These are phyloP conservation scores for Drosophila rellima DNA, from an alignment of 2,888 invertebrate genomes.

Conservation along the genomic window DNA sequence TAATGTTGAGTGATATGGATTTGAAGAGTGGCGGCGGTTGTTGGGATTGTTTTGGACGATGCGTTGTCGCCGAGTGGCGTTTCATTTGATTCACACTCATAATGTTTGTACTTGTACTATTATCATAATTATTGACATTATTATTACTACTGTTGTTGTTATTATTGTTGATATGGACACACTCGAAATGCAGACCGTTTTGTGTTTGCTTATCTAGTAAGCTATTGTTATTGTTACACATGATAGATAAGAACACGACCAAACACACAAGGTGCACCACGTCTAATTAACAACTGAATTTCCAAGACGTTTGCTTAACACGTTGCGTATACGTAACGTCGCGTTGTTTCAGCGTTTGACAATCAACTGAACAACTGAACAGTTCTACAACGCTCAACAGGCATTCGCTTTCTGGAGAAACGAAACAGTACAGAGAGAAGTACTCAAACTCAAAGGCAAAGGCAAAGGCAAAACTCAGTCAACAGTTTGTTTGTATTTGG, in stretches of 20 bases:
- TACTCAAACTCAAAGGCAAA: slow-evolving; percentile 31
- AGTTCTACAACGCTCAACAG: slow-evolving; percentile 37
- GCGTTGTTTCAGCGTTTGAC: slow-evolving; percentile 60
- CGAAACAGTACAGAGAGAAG: slow-evolving; percentile 7
- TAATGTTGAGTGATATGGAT: slow-evolving; percentile 58
- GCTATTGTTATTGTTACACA: slow-evolving; percentile 65
- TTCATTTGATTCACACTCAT: slow-evolving; percentile 55
- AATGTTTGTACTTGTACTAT: slow-evolving; percentile 40
- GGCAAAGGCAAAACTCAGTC: too few relatives aligned
- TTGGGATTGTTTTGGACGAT: slow-evolving; percentile 36
- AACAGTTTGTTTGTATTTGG: slow-evolving; percentile 11
- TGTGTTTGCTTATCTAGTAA: slow-evolving; percentile 58
- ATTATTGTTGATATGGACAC: slow-evolving; percentile 9
- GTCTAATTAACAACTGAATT: slow-evolving; percentile 6
- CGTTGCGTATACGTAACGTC: slow-evolving; percentile 60
- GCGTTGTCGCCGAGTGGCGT: slow-evolving; percentile 49
- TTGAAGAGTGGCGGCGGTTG: slow-evolving; percentile 61
- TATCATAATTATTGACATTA: slow-evolving; percentile 16
- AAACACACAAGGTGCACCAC: slow-evolving; percentile 7
- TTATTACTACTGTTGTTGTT: slow-evolving; percentile 29
- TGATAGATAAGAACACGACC: slow-evolving; percentile 51
- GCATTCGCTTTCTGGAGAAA: slow-evolving; percentile 73
- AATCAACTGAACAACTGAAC: slow-evolving; percentile 55
- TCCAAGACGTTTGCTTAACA: slow-evolving; percentile 23
- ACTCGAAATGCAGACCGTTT: slow-evolving; percentile 58